Base-by-base conservation (phyloP, 2,113 vertebrate genomes). In the Entomyzon cyanotis region DNA sequence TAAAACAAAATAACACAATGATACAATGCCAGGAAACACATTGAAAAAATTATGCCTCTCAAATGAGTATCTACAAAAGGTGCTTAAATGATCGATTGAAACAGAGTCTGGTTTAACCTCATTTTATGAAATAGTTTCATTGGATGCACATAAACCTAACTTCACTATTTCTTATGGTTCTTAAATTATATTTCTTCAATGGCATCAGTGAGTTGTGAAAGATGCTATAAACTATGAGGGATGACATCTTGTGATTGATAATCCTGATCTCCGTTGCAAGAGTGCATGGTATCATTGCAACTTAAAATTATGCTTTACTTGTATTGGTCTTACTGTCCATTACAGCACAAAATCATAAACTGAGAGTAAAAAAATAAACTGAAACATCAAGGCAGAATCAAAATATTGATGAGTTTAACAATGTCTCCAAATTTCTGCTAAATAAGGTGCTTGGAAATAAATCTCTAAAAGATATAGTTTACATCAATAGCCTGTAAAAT, bases 1-100 rank as follows among this genome's bases (percentile, higher is more conserved):
- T 94, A 75, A 96, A 93, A 93, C 59, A 91, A 97, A 97, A 89
- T 75, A 67, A 93, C 70, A 92, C 7, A 35, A 52, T 47, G 68
- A 88, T 81, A 62, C 47, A 60, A 87, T 81, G 30, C 15, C 64
- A 89, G 35, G 52, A 89, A 91, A n/a, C 39, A 35, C 41, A 49
- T 27, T 58, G 53, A 73, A 46, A 81, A 96, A 95, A 85, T 11
- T 35, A 62, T 59, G 46, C 16, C 59, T 90, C 56, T 85, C 31
- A 47, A 87, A 80, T 35, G 25, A 93, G 8, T 69, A 35, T 58
- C 84, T 93, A 67, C 69, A 93, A 87, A 97, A 91, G 39, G 25
- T 90, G 49, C 53, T 93, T 59, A 91, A 95, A 53, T 25, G 84
- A 71, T 50, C 47, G 47, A 41, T 50, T 91, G 74, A 88, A 97